phyloP scores from a whole-genome alignment of 2,888 invertebrate species.

The Lasius platythorax region DNA sequence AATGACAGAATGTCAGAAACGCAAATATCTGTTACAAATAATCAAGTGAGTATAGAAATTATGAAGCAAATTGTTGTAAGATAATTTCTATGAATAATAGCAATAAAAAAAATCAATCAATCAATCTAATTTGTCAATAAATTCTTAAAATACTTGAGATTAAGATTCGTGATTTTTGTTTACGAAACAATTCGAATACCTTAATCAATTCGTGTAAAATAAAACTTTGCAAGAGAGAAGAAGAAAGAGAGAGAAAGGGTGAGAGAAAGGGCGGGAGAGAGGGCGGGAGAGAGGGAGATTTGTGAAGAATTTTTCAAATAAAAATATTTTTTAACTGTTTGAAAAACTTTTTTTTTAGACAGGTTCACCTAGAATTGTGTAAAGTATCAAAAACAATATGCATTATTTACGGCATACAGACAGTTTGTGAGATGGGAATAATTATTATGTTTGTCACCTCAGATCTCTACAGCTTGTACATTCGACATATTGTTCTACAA shows the following conservation, averaged over 20 bases:
- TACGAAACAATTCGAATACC: not conserved
- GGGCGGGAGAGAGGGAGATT: not conserved
- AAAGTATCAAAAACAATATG: constrained; percentile 52
- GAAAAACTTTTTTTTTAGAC: constrained; percentile 52
- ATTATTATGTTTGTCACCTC: not conserved
- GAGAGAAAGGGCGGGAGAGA: too few species aligned
- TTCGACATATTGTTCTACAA: not conserved
- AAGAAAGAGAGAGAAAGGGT: too few species aligned
- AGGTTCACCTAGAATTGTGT: constrained; percentile 72
- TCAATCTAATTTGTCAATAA: not conserved
- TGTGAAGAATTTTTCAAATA: too few species aligned
- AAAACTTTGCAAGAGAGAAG: not conserved
- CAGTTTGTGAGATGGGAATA: not conserved
- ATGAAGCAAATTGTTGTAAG: not conserved
- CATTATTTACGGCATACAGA: constrained; percentile 44
- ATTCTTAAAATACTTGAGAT: not conserved
- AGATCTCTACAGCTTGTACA: constrained; percentile 36
- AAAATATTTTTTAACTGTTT: too few species aligned
- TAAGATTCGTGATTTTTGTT: not conserved
- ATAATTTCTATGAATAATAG: not conserved
- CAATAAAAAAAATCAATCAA: not conserved
- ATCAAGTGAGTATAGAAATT: not conserved
- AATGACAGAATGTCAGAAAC: not conserved
- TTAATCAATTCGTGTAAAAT: not conserved
- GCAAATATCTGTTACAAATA: constrained; percentile 9